Evolutionary conservation across 1,140 invertebrate genomes (phyloP).

Genomic region (Pseudobourletiella spinata): DNA sequence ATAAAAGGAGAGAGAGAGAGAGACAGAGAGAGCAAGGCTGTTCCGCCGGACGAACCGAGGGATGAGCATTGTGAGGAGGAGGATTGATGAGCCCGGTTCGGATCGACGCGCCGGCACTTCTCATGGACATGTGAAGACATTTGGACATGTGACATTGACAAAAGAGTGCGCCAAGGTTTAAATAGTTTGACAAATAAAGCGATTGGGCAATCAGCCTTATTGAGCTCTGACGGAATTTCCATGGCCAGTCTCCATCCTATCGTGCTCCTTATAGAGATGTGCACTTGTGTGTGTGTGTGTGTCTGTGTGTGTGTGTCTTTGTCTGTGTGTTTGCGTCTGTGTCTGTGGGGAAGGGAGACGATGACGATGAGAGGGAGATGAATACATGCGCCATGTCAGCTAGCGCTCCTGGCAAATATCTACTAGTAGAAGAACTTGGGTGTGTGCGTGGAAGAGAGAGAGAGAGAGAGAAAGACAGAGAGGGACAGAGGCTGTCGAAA

Average conservation of each 20-base stretch:
- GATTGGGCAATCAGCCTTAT: conserved; percentile 6
- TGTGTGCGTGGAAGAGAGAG: conserved; percentile 9
- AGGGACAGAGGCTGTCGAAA: conserved; percentile 6
- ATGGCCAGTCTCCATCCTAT: too few relatives aligned
- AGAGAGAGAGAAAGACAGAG: conserved; percentile 4
- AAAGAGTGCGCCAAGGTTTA: conserved; percentile 9
- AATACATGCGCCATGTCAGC: conserved; percentile 5
- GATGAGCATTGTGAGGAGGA: too few relatives aligned
- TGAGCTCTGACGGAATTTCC: not conserved
- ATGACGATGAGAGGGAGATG: conserved; percentile 5
- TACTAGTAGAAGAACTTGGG: too few relatives aligned
- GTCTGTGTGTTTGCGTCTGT: not conserved
- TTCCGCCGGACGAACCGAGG: too few relatives aligned
- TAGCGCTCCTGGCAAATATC: not conserved
- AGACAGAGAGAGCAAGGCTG: too few relatives aligned
- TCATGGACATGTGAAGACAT: conserved; percentile 1
- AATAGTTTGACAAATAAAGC: conserved; percentile 12
- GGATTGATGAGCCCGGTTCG: conserved; percentile 4
- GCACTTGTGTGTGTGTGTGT: not conserved
- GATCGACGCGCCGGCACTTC: not conserved
- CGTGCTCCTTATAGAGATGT: too few relatives aligned
- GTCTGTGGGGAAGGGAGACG: not conserved
- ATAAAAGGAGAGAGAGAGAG: too few relatives aligned
- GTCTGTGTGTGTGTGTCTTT: not conserved
- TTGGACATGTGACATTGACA: conserved; percentile 7